Evolutionary conservation across 2,888 invertebrate genomes (phyloP).

Genomic region (Terebella lapidaria): DNA sequence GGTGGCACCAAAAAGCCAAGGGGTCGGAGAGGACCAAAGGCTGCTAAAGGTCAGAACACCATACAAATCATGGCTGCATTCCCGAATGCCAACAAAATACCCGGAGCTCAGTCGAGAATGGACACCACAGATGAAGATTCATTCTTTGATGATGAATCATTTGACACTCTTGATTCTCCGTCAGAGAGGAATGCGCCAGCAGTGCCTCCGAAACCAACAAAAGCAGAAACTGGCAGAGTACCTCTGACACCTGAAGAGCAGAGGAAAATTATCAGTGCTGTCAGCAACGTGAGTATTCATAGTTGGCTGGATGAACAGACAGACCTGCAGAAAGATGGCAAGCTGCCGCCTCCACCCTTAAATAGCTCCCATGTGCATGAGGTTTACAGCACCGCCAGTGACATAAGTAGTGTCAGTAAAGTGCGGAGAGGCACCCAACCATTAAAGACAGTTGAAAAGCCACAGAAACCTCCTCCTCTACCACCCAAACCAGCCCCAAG

Average conservation of each 20-base stretch:
- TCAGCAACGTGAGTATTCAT: conserved; percentile 9
- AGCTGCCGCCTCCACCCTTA: neutral
- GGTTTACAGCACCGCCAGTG: neutral
- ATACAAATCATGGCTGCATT: neutral
- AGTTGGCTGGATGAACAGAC: conserved; percentile 25
- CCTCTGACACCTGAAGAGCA: neutral
- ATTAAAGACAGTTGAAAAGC: no score
- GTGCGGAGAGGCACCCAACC: no score
- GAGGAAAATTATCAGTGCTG: neutral
- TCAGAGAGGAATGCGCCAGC: conserved; percentile 3
- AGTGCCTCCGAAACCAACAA: neutral
- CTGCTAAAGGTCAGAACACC: neutral
- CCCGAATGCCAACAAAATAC: neutral
- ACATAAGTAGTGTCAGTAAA: neutral
- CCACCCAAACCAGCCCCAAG: conserved; percentile 13
- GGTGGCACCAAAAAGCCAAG: neutral
- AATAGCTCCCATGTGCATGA: neutral
- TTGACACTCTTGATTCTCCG: conserved; percentile 17
- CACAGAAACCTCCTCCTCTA: conserved; percentile 6
- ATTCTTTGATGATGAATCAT: conserved; percentile 27
- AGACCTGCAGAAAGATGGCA: neutral
- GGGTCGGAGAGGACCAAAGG: neutral
- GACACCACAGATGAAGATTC: conserved; percentile 20
- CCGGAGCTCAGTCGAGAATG: neutral
- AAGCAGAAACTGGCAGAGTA: neutral